These are phyloP conservation scores for Microcebus jonahi DNA, from an alignment of 2,113 vertebrate genomes.

Conservation along the genomic window DNA sequence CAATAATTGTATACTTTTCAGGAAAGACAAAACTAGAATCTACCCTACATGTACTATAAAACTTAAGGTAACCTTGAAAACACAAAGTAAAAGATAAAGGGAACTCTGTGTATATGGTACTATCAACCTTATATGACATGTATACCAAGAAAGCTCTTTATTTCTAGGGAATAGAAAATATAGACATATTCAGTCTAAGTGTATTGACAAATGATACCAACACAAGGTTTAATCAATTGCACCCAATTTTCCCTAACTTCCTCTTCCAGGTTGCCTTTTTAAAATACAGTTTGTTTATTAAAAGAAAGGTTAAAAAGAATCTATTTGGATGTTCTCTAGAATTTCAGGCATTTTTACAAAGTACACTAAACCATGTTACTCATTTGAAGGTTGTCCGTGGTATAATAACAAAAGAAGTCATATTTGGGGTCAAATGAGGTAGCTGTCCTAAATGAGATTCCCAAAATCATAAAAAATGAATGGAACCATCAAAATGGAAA, in stretches of 20 bases:
- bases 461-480: slow-evolving; percentile 67
- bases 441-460: slow-evolving; percentile 15
- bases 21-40: background rate
- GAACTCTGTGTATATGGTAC: background rate
- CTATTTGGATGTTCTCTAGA: background rate
- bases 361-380: background rate
- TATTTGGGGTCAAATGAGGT: background rate
- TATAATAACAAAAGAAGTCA: background rate
- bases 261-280: background rate
- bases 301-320: background rate
- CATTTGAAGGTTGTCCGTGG: slow-evolving; percentile 26
- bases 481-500: slow-evolving; percentile 49
- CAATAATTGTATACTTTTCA: background rate
- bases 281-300: background rate
- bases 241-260: background rate
- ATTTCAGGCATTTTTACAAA: background rate
- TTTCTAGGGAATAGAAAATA: background rate
- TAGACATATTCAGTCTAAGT: background rate
- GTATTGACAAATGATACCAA: background rate
- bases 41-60: background rate
- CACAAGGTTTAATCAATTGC: background rate
- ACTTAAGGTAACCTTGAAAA: background rate
- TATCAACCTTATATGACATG: background rate
- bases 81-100: background rate
- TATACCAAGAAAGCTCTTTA: background rate